phyloP scores from a whole-genome alignment of 2,888 invertebrate species.

The Abscondita cerata region DNA sequence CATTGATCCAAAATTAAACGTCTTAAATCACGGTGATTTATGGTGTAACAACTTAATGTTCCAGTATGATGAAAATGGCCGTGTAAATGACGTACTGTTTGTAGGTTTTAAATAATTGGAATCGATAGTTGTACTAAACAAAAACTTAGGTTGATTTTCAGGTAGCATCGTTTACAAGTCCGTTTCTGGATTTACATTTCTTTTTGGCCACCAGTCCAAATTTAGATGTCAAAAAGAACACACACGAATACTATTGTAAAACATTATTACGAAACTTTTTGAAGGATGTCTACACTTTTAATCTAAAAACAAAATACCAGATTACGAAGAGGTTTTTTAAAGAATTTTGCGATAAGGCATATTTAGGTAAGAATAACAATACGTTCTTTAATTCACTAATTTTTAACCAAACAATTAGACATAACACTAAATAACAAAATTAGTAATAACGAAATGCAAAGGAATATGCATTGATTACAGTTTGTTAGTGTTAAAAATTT shows the following conservation, averaged over 20 bases:
- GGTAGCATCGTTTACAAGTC: background rate
- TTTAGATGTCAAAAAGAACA: background rate
- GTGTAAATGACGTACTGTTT: background rate
- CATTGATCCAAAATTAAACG: no score
- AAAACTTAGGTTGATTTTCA: background rate
- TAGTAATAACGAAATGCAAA: no score
- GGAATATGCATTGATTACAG: no score
- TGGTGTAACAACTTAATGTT: no score
- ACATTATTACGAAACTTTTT: background rate
- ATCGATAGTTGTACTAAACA: no score
- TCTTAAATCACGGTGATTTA: no score
- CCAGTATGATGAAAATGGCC: no score
- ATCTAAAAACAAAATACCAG: background rate
- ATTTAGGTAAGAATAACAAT: no score
- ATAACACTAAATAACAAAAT: no score
- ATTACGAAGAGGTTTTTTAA: background rate
- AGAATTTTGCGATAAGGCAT: background rate
- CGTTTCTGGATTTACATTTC: background rate
- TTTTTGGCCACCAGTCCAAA: background rate
- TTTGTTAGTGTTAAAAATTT: no score
- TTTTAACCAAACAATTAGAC: no score
- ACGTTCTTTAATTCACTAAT: no score
- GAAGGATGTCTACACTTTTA: background rate
- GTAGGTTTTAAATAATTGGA: background rate
- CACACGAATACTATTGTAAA: background rate